These are phyloP conservation scores for Sphaeramia orbicularis DNA, from an alignment of 2,797 vertebrate genomes.

Conservation along the genomic window DNA sequence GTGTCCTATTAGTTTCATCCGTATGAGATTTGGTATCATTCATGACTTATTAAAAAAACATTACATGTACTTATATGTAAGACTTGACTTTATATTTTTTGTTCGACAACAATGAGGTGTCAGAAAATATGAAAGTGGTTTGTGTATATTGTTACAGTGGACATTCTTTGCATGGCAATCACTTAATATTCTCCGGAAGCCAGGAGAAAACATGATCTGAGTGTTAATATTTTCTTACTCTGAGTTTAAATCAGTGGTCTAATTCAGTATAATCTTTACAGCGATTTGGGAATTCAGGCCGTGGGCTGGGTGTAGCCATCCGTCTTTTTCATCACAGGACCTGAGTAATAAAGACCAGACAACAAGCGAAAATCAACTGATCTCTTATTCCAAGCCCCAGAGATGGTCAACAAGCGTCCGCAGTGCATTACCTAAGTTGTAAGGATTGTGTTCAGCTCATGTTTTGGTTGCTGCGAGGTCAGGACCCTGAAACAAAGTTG, in stretches of 20 bases:
- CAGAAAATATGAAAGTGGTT: conserved; percentile 5
- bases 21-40: too few species aligned
- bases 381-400: conserved; percentile 61
- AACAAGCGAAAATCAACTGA: conserved; percentile 61
- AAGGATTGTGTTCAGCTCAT: conserved; percentile 61
- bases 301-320: conserved; percentile 56
- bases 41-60: too few species aligned
- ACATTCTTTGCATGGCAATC: conserved; percentile 27
- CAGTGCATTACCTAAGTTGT: conserved; percentile 70
- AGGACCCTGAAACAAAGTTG: conserved; percentile 66
- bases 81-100: too few species aligned
- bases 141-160: conserved; percentile 33
- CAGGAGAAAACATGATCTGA: conserved; percentile 49
- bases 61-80: background rate
- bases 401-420: conserved; percentile 69
- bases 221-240: conserved; percentile 48
- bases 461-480: conserved; percentile 71
- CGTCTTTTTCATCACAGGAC: conserved; percentile 60
- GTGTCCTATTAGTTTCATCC: too few species aligned
- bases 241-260: conserved; percentile 48
- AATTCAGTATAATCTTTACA: conserved; percentile 54
- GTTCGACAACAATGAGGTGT: conserved; percentile 1
- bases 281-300: conserved; percentile 51
- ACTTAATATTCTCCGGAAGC: conserved; percentile 44
- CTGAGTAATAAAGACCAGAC: conserved; percentile 75